Evolutionary conservation across 2,888 invertebrate species (phyloP), one percentile per base, ranked within the genome.

Genomic region (Dynastes grantii): DNA sequence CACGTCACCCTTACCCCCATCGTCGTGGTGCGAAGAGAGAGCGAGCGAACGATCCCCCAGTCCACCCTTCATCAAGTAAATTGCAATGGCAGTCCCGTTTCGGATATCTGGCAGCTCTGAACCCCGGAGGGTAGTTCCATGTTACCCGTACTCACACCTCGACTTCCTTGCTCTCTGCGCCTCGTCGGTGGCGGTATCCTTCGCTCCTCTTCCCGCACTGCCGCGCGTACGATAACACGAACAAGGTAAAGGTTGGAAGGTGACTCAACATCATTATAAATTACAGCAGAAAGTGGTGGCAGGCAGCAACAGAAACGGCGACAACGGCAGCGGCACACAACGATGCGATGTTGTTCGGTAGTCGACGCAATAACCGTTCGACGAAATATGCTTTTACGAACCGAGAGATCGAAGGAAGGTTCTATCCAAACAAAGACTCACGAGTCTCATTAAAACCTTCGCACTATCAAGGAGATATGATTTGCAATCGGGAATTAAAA

Each of bases 41-140:
- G 65, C 45, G 45, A 40, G 40, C 40, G 71, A 55, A 71, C 61
- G 78, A 73, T 80, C 83, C 81, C 83, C 84, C 85, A 84, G 85
- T 84, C 88, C 87, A 85, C 87, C 88, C 88, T 87, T 88, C 88
- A 88, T 88, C 88, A 88, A 88, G 86, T 87, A 88, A 88, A 88
- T 88, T 87, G 88, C 87, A 86, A 86, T 87, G 85, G 86, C 87
- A 86, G 87, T 82, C 86, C 87, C 87, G 87, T 87, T 87, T 87
- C 87, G 87, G 87, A 86, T 87, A 87, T 88, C 87, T 87, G 87
- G 86, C 87, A 87, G 87, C 87, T 87, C 85, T 83, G 86, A 85
- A 84, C 86, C 87, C 85, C 86, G 84, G 85, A 86, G 85, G 87
- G 85, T 83, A 83, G 81, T 81, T 79, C 82, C 80, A 79, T 78